Base-by-base conservation (phyloP, 37 sponge, comb jelly and placozoan species). In the Tethya wilhelma region DNA sequence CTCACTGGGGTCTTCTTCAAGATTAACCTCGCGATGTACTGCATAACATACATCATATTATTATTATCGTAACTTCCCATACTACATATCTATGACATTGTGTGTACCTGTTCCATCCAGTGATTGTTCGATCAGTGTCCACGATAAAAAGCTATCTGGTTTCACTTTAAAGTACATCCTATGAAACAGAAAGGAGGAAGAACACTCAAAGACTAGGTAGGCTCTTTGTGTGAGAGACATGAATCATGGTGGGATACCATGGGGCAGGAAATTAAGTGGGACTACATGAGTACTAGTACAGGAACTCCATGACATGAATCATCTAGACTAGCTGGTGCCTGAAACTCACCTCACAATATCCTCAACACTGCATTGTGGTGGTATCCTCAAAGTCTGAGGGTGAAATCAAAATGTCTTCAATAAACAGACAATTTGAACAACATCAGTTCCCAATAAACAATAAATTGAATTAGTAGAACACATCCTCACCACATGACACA, bases 71-170 rank as follows among this genome's bases (percentile, higher is more conserved):
- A 14, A 71, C 30, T 67, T 71, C 19, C 44, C 20, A 41, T 71
- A 44, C 7, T 67, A 44, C 28, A 34, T 3, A 7, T 2, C 29
- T 19, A 75, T 25, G 12, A 75, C 7, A 37, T 8, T 20, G 63
- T 12, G 40, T 23, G 0, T 57, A 91, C 92, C 69, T 34, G 92
- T 79, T 17, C 67, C 84, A 77, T 92, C 93, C 25, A 44, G 3
- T n/a, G 93, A 92, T 81, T 79, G 71, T 37, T 87, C 93, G 12
- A 64, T 40, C 31, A 92, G 78, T 14, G 45, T 37, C 93, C 93
- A 92, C 19, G 57, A 31, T 2, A 84, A 64, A 2, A 43, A 14
- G 26, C 75, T 64, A 41, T 80, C 89, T 28, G 69, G 73, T 37
- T 63, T 69, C 45, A 71, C 72, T 17, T 73, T 84, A 73, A 85